Conservation (phyloP, 2,888 invertebrate species). For the Ectemnius lituratus region DNA sequence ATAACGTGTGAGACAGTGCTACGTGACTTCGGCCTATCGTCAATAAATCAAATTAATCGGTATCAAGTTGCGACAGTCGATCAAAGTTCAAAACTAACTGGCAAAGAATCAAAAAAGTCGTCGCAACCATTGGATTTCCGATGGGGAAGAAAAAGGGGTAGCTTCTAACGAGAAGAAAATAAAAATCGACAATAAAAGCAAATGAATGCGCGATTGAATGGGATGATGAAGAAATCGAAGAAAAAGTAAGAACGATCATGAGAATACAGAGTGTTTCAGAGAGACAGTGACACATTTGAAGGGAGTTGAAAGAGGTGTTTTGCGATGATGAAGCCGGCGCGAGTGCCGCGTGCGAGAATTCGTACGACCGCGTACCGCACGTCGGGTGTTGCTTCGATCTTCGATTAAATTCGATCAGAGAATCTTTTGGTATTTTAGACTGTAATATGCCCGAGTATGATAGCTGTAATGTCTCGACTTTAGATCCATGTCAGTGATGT, state of each 20-base stretch:
- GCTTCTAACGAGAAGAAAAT: no score
- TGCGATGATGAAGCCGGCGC: slow-evolving; percentile 21
- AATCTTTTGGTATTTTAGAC: slow-evolving; percentile 75
- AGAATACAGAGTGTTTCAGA: no score
- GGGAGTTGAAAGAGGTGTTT: background rate
- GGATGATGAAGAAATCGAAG: background rate
- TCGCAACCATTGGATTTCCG: no score
- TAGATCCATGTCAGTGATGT: slow-evolving; percentile 68
- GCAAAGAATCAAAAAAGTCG: no score
- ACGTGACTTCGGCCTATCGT: slow-evolving; percentile 4
- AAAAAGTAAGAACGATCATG: background rate
- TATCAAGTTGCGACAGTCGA: background rate
- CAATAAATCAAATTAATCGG: background rate
- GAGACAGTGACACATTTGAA: background rate
- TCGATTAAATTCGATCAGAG: slow-evolving; percentile 36
- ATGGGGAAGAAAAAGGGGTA: no score
- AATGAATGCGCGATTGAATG: no score
- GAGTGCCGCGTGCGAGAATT: slow-evolving; percentile 15
- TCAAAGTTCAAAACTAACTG: no score
- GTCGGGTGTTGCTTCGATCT: slow-evolving; percentile 15
- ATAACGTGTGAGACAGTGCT: background rate
- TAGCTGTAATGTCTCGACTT: slow-evolving; percentile 74
- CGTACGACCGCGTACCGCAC: slow-evolving; percentile 5
- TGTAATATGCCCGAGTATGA: slow-evolving; percentile 76
- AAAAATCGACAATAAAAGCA: no score